Base-by-base conservation (phyloP, 2,113 vertebrate species). In the Ranitomeya variabilis region DNA sequence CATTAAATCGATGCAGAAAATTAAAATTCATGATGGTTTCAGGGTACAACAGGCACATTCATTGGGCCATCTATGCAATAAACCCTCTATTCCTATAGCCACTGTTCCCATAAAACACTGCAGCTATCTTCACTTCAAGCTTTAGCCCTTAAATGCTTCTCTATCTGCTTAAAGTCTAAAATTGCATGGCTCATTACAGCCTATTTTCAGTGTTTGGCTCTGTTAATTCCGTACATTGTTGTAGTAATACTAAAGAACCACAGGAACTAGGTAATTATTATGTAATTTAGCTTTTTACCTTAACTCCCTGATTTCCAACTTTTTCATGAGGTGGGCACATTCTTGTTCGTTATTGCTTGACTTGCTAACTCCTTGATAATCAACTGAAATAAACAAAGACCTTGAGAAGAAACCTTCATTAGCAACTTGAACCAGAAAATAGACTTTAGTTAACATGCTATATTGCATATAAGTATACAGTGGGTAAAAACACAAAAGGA, bases 11-110 rank as follows among this genome's bases (percentile, higher is more conserved):
- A 92, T 90, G 93, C 93, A 89, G 60, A 85, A 93, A 92, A 96
- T 95, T 95, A 95, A 95, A 96, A 96, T 96, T 95, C 95, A 96
- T 95, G 94, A 95, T 95, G 94, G 94, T 95, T 96, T 93, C 90
- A 91, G 95, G 95, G 94, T 94, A 95, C 94, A 92, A 94, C 92
- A 93, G 93, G 94, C 95, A 95, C 94, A 94, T 95, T 95, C 95
- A 94, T 96, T 94, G 93, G 57, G 93, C 94, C 95, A 95, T 95
- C 94, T 95, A 94, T 92, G 92, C 93, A 94, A 92, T 95, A 95
- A 77, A 74, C 80, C 69, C 71, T 84, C 21, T 21, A 52, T 83
- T 16, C 59, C 37, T 88, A 54, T 52, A 80, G 54, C 31, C 23
- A 13, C 67, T n/a, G 59, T 19, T 31, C 16, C 31, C 79, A 84